These are phyloP conservation scores for Oenanthe melanoleuca DNA, from an alignment of 2,113 vertebrate genomes.

Conservation along the genomic window DNA sequence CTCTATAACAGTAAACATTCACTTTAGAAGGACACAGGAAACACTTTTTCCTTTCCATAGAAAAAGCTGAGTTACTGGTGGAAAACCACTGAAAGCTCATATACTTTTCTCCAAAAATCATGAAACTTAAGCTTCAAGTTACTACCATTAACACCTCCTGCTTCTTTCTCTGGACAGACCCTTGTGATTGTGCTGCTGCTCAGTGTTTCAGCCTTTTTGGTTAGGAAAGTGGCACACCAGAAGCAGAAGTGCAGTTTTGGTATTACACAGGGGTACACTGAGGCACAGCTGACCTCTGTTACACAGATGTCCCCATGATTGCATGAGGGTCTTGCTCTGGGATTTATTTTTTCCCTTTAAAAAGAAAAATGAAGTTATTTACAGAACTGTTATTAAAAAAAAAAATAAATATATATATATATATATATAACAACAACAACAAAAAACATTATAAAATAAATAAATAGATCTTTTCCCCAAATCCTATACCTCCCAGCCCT, in stretches of 20 bases:
- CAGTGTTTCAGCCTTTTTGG: background rate
- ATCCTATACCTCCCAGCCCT: background rate
- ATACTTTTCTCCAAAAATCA: background rate
- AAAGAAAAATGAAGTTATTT: background rate
- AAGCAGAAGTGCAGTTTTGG: background rate
- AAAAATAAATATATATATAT: too few species aligned
- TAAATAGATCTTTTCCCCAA: fast-evolving
- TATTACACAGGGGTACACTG: background rate
- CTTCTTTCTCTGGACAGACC: background rate
- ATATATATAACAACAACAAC: too few species aligned
- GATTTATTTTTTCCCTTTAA: background rate
- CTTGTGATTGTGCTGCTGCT: background rate
- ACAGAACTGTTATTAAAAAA: background rate
- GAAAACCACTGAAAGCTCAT: background rate
- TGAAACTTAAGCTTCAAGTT: background rate
- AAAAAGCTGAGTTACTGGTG: background rate
- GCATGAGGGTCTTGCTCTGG: background rate
- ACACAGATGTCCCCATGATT: background rate
- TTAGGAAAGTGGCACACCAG: background rate
- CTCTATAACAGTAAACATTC: background rate
- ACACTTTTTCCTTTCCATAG: background rate
- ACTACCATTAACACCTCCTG: fast-evolving
- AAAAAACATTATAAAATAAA: background rate
- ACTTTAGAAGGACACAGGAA: background rate
- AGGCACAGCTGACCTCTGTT: background rate